Evolutionary conservation across 2,113 vertebrate species (phyloP).

Genomic region (Narcine bancroftii): DNA sequence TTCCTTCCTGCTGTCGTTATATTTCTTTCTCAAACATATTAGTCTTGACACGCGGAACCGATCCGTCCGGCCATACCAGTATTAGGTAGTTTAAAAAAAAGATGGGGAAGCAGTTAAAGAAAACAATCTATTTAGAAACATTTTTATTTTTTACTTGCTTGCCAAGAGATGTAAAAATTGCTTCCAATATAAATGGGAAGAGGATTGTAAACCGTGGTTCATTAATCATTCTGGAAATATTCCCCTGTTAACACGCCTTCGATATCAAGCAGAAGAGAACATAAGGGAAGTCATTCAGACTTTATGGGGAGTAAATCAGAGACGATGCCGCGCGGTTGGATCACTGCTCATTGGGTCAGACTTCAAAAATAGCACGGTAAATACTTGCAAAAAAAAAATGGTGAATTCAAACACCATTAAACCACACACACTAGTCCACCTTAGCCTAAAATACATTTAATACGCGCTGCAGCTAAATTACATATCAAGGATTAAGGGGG

Average conservation of each 20-base stretch:
- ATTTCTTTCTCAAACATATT: background rate
- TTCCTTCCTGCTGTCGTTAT: conserved; percentile 26
- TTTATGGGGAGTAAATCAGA: background rate
- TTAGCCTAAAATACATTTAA: background rate
- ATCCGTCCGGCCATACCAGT: background rate
- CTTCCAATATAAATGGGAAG: conserved; percentile 5
- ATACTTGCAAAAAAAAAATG: background rate
- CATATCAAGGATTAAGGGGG: background rate
- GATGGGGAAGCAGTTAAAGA: background rate
- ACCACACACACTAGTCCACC: background rate
- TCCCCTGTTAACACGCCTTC: conserved; percentile 30
- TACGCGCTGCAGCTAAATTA: background rate
- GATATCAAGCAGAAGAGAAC: background rate
- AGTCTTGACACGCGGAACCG: background rate
- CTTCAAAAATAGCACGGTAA: conserved; percentile 1
- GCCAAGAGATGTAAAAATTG: background rate
- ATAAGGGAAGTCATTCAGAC: conserved; percentile 21
- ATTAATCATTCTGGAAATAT: conserved; percentile 35
- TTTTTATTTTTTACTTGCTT: background rate
- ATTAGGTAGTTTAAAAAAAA: background rate
- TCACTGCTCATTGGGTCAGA: background rate
- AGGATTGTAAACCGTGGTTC: background rate
- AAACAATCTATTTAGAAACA: background rate
- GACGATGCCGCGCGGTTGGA: background rate
- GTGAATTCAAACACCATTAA: background rate